Evolutionary conservation across 2,113 vertebrate species (phyloP), one percentile per base, ranked within the genome.

Genomic region (Polyodon spathula): DNA sequence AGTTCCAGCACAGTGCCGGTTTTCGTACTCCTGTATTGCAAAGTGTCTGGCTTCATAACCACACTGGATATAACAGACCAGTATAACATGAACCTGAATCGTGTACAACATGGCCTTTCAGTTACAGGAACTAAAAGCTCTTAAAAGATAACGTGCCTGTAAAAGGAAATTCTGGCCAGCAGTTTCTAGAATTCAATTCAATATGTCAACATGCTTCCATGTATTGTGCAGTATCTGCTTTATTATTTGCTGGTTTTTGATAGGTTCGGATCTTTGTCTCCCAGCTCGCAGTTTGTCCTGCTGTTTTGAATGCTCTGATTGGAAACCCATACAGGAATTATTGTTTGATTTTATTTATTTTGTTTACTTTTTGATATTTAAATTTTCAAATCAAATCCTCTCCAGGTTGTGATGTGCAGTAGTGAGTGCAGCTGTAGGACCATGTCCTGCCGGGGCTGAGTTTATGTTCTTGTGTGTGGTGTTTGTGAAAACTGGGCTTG

Each of bases 391-490:
- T 16, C 16, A 54, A 54, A 54, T 54, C 46, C 46, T 50, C 53
- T 54, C 15, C 53, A 37, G 53, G 27, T 54, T 37, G 53, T 54
- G 53, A 54, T 54, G 53, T 54, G 53, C 53, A 54, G 8, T 1
- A 54, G 53, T 54, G 53, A 54, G 5, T 17, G 37, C 53, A 37
- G 10, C 9, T 16, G 6, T 52, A 16, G 50, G 10, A 52, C 50
- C 16, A 54, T 54, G 53, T 54, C 12, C 37, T 27, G 53, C 53
- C 27, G 15, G 15, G 16, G 8, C 9, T 54, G 37, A 54, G 53
- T n/a, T n/a, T n/a, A n/a, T 54, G 53, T 54, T 54, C 5, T 54
- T 54, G 53, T 54, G 53, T 11, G 27, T 17, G 53, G 53, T 54
- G 53, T 54, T 37, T 54, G 53, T 8, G 16, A 54, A 16, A 54